Conservation (phyloP, 2,113 vertebrate genomes). For the Centropus bengalensis region DNA sequence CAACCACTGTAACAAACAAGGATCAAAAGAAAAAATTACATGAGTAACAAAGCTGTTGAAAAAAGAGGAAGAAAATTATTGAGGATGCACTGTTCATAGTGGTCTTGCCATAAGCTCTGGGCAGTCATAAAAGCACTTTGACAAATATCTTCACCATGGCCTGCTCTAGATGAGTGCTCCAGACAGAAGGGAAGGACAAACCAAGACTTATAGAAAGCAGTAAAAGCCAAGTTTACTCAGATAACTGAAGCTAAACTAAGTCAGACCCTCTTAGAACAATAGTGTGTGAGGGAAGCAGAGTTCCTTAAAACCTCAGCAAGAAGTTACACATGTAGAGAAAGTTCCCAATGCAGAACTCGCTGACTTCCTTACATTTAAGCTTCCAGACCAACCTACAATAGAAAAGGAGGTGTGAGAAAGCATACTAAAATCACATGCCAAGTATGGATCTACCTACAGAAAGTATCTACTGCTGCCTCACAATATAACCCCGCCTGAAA, state of each 20-base stretch:
- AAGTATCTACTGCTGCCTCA: neutral
- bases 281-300: neutral
- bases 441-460: neutral
- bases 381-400: neutral
- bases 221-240: neutral
- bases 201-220: neutral
- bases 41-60: neutral
- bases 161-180: neutral
- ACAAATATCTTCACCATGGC: neutral
- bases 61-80: neutral
- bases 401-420: neutral
- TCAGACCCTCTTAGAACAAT: neutral
- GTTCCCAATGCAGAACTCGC: neutral
- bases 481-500: neutral
- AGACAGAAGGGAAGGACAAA: neutral
- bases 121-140: neutral
- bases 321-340: neutral
- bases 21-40: neutral
- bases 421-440: neutral
- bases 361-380: neutral
- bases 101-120: neutral
- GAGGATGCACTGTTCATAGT: neutral
- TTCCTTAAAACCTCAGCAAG: neutral
- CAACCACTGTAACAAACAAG: neutral
- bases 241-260: neutral